Base-by-base conservation (phyloP, 2,113 vertebrate species). In the Orthochromis malagaraziensis region DNA sequence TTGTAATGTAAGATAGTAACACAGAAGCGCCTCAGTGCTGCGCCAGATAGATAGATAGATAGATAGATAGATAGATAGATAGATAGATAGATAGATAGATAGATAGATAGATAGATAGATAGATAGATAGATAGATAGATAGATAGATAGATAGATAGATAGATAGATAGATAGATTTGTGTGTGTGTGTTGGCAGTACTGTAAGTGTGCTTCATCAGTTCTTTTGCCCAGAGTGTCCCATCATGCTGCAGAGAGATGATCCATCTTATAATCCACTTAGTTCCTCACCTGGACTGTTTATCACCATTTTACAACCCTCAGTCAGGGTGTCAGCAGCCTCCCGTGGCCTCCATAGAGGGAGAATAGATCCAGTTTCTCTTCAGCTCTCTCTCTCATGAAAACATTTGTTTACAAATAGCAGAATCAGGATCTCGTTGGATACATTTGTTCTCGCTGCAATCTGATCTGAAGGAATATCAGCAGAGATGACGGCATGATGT, bases 211-310 rank as follows among this genome's bases (percentile, higher is more conserved):
- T 16, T 4, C 33, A 87, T 63, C 53, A 49, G 73, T 53, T 85
- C 77, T 31, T 29, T 89, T 87, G 65, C 57, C 77, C 31, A 84
- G 82, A 88, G 53, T 63, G 35, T 86, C 65, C 81, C 84, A 88
- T 82, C 85, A 55, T 57, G 81, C 88, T 63, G 40, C 87, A 86
- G 84, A 82, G 73, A 88, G 75, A 88, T 6, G 4, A 84, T 87
- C 40, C 49, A 17, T 88, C 35, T 60, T 40, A 77, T 81, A 88
- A 89, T 60, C 82, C 84, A 79, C 55, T 90, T 81, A 89, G 26
- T 83, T 49, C 70, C 38, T 88, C 87, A 63, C 87, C 86, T 81
- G 81, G 65, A 33, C 55, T 83, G 75, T 88, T 91, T 77, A 83
- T 92, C 85, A 84, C 45, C 24, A 21, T 42, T 88, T 87, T 88